phyloP scores from a whole-genome alignment of 2,888 invertebrate species.

The Eupithecia subumbrata region DNA sequence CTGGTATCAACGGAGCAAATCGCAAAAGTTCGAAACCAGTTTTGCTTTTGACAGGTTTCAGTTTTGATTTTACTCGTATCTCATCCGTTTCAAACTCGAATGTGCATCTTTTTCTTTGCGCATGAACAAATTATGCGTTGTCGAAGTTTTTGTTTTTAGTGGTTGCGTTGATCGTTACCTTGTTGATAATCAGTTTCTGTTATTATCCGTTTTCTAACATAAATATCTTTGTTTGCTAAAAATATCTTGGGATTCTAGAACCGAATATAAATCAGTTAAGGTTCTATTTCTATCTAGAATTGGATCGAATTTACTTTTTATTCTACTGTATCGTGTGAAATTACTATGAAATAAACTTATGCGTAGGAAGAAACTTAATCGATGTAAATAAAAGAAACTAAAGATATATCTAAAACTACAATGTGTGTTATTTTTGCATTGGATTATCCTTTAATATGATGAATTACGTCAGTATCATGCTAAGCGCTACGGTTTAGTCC shows the following conservation, averaged over 20 bases:
- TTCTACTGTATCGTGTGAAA: not conserved
- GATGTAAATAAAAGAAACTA: not conserved
- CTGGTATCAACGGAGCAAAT: too few species aligned
- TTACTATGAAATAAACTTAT: not conserved
- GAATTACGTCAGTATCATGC: not conserved
- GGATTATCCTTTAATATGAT: not conserved
- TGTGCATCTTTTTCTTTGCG: not conserved
- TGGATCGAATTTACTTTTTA: not conserved
- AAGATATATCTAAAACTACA: not conserved
- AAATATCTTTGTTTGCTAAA: not conserved
- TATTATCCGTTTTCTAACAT: not conserved
- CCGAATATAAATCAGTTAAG: not conserved
- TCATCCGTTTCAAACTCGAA: not conserved
- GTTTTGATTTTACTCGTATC: not conserved
- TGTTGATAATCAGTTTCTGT: not conserved
- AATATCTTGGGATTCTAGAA: not conserved
- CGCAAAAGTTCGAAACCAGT: too few species aligned
- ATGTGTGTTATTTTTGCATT: not conserved
- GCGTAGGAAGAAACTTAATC: not conserved
- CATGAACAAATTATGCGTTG: too few species aligned
- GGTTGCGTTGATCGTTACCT: too few species aligned
- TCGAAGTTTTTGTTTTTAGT: too few species aligned
- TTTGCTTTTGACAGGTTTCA: too few species aligned
- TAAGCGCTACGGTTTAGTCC: not conserved
- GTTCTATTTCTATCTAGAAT: not conserved